Evolutionary conservation across 2,888 invertebrate species (phyloP), one percentile per base, ranked within the genome.

Genomic region (Callimorpha dominula): DNA sequence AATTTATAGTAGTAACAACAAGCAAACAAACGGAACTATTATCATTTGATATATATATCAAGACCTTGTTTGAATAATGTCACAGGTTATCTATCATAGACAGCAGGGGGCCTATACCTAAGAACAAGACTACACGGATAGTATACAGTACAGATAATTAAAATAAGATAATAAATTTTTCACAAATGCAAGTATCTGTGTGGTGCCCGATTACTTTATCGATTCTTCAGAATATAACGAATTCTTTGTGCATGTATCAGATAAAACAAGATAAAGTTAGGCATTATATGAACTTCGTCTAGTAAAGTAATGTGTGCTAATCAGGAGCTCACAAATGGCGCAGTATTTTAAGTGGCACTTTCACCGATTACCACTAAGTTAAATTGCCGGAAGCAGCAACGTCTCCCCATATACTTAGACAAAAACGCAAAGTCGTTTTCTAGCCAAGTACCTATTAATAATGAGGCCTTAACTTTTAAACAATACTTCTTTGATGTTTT

Each of bases 11-110:
- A 65, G 14, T 50, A 11, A 50, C 1, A 15, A 40, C 11, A 7
- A 40, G 17, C 50, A 20, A 50, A 50, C 40, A 65, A 65, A 50
- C 65, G 8, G 8, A 65, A 40, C 5, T 9, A 50, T 11, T 50
- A 15, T 65, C 46, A 46, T n/a, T 46, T 4, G 4, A 54, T 52
- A 52, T 5, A 64, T 46, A 7, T 46, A 14, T 31, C 0, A 65
- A 17, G 67, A 57, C 57, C 54, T 68, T 68, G 20, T 54, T 40
- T 5, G 4, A 57, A 31, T 12, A 17, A 57, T 20, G 54, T 42
- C 68, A 63, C 0, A 74, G 81, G 73, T 73, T 81, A 81, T 81
- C 83, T 0, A 11, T 31, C 31, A 31, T 49, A 54, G 65, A 70
- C 70, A 70, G 65, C 70, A 46, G 70, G 65, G 70, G 65, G 57